Base-by-base conservation (phyloP, 2,797 vertebrate species). In the Peromyscus attwateri region DNA sequence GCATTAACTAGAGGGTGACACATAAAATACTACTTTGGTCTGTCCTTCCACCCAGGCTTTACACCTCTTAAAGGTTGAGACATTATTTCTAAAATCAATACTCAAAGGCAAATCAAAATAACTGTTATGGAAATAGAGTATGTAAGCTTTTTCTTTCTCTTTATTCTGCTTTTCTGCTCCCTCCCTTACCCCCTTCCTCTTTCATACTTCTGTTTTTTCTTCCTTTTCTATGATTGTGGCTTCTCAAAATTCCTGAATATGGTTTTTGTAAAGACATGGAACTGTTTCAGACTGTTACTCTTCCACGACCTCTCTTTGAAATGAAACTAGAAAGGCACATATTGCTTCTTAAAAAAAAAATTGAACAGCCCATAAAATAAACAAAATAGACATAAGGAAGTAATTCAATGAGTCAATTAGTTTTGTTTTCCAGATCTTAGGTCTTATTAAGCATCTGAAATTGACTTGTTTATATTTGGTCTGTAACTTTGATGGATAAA, bases 381-480 rank as follows among this genome's bases (percentile, higher is more conserved):
- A 71, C 57, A 75, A 75, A 80, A 62, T 91, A 90, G 96, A 79
- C 40, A 81, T 88, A 88, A 95, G 17, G 29, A 95, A 85, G 13
- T 14, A 46, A 84, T 92, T 95, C 85, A 68, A 73, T 87, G 90
- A 91, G 25, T 80, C 52, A 92, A 71, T 94, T 91, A 80, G 37
- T 87, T 92, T 91, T 82, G 60, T 94, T 43, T 92, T 96, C 40
- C 83, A 92, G 40, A 83, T 93, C 43, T 76, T 77, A 14, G 25
- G 8, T 60, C 17, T 66, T 31, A 87, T 81, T 77, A 95, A 95
- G 40, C 71, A 87, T 92, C 34, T 95, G 34, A 55, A 87, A 92
- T 95, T 85, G 40, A 95, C 46, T 93, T 92, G 19, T 73, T 93
- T 93, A 77, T 96, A 92, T 96, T 96, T 92, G 6, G 46, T 62